Evolutionary conservation across 2,797 vertebrate genomes (phyloP).

Genomic region (Eremophila alpestris): DNA sequence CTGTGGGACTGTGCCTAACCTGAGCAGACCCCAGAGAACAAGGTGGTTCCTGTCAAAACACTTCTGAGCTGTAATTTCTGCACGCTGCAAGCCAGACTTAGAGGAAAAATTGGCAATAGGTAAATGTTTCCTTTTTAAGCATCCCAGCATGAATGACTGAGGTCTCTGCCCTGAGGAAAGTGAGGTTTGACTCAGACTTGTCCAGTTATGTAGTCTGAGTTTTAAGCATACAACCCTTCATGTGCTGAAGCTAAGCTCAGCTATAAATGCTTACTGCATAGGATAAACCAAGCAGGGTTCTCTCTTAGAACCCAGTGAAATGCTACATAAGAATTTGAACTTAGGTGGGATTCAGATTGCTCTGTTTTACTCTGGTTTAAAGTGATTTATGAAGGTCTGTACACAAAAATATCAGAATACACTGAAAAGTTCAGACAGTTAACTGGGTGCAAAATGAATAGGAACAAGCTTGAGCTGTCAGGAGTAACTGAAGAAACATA

Average conservation of each 20-base stretch:
- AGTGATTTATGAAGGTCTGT: neutral
- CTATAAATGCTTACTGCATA: neutral
- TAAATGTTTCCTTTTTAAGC: neutral
- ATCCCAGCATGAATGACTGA: neutral
- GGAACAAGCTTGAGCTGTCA: neutral
- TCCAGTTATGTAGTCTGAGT: neutral
- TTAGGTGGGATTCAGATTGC: neutral
- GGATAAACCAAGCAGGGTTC: neutral
- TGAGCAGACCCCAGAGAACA: neutral
- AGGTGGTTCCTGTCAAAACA: neutral
- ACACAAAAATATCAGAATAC: neutral
- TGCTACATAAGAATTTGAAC: neutral
- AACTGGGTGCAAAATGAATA: neutral
- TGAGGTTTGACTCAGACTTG: neutral
- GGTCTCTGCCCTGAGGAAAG: neutral
- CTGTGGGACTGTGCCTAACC: neutral
- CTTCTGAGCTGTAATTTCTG: neutral
- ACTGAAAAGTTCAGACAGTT: neutral
- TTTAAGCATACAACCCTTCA: neutral
- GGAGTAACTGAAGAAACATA: constrained; percentile 2
- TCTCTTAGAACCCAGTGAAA: neutral
- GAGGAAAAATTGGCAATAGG: neutral
- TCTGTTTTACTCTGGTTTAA: neutral
- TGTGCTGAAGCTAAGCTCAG: neutral
- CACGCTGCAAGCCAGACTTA: neutral